Conservation (phyloP, 2,888 invertebrate genomes). For the Galerucella calmariensis region DNA sequence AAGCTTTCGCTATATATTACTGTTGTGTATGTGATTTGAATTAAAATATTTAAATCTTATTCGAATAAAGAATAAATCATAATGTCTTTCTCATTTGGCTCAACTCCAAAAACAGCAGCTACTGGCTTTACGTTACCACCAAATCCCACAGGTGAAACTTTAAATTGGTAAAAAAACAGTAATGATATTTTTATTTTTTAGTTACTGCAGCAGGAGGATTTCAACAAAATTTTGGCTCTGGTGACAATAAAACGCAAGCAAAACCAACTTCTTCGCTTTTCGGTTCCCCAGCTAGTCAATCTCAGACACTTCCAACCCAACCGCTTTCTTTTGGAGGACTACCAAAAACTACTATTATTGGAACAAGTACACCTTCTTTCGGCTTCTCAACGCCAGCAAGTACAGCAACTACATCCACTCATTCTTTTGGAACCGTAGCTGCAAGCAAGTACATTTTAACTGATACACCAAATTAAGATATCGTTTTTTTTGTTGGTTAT, state of each 20-base stretch:
- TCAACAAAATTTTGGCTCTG: conserved; percentile 46
- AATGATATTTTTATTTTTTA: conserved; percentile 29
- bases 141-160: conserved; percentile 51
- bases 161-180: conserved; percentile 17
- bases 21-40: not conserved
- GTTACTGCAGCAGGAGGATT: conserved; percentile 41
- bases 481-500: too few species aligned
- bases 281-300: conserved; percentile 10
- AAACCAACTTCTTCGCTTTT: conserved; percentile 38
- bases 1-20: too few species aligned
- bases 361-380: conserved; percentile 47
- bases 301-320: conserved; percentile 9
- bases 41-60: not conserved
- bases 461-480: too few species aligned
- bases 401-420: conserved; percentile 31
- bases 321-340: conserved; percentile 15
- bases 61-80: not conserved
- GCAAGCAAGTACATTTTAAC: conserved; percentile 16
- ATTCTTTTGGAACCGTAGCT: conserved; percentile 31
- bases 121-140: conserved; percentile 61
- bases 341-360: conserved; percentile 35
- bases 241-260: conserved; percentile 45
- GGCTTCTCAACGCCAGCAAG: conserved; percentile 38
- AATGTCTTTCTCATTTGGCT: conserved; percentile 58
- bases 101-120: conserved; percentile 53